phyloP scores from a whole-genome alignment of 2,888 invertebrate genomes.

The Atherix ibis region DNA sequence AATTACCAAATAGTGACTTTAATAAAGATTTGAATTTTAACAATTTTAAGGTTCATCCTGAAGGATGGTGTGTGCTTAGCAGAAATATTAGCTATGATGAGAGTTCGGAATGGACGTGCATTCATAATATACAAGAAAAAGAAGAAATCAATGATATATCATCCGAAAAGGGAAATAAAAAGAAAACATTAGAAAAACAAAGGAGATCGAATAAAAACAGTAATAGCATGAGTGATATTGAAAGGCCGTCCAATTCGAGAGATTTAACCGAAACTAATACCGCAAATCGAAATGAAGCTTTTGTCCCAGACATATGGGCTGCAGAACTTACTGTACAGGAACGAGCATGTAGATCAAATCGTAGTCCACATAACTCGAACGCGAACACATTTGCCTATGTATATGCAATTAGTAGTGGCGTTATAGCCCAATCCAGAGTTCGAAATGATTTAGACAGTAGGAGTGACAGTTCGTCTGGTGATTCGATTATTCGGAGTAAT shows the following conservation, averaged over 20 bases:
- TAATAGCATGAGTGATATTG: slow-evolving; percentile 10
- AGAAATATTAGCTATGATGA: slow-evolving; percentile 77
- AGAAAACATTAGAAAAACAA: slow-evolving; percentile 6
- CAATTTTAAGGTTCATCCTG: slow-evolving; percentile 81
- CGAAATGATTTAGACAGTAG: not conserved
- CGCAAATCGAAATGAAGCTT: slow-evolving; percentile 15
- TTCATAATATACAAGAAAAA: slow-evolving; percentile 77
- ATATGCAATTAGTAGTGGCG: slow-evolving; percentile 31
- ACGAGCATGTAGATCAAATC: slow-evolving; percentile 24
- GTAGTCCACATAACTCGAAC: slow-evolving; percentile 18
- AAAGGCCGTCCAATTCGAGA: slow-evolving; percentile 4
- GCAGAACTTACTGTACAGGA: slow-evolving; percentile 31
- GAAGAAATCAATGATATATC: slow-evolving; percentile 33
- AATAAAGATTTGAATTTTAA: too few relatives aligned
- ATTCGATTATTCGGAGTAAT: not conserved
- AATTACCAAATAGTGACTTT: too few relatives aligned
- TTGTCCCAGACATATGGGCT: slow-evolving; percentile 32
- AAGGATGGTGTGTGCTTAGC: slow-evolving; percentile 78
- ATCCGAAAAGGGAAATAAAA: slow-evolving; percentile 13
- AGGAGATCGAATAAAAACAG: slow-evolving; percentile 5
- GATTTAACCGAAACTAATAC: not conserved
- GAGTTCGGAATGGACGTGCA: slow-evolving; percentile 83
- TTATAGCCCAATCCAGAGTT: slow-evolving; percentile 17
- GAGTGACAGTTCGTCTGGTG: not conserved
- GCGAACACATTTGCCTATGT: slow-evolving; percentile 29